A percentile compares a stretch with the other conserved stretches of the same genome.
These are phyloP conservation scores for Ganaspis brasiliensis DNA, from an alignment of 2,888 invertebrate species.

Conservation along the genomic window DNA sequence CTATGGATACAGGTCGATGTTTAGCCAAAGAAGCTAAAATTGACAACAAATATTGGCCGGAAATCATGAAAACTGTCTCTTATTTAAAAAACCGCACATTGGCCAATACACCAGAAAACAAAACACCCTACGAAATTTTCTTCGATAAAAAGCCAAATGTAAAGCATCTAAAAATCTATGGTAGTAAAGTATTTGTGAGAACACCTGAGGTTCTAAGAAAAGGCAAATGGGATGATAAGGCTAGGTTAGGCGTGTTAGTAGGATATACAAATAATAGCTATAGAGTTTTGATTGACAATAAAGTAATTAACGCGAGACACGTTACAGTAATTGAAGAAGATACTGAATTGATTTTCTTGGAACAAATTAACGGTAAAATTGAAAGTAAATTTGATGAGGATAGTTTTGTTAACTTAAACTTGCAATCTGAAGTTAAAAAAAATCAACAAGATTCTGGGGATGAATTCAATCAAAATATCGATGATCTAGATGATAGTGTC, in stretches of 20 bases:
- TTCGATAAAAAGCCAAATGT: slow-evolving; percentile 56
- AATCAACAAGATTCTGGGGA: too few species aligned
- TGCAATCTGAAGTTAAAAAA: too few species aligned
- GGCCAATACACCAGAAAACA: slow-evolving; percentile 56
- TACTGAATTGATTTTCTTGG: slow-evolving; percentile 44
- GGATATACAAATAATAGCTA: slow-evolving; percentile 55
- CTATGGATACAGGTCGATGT: slow-evolving; percentile 60
- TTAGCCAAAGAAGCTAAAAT: slow-evolving; percentile 57
- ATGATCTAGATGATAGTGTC: too few species aligned
- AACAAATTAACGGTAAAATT: neutral
- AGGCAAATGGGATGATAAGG: slow-evolving; percentile 51
- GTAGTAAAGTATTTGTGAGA: slow-evolving; percentile 60
- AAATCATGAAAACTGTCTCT: slow-evolving; percentile 54
- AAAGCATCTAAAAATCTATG: slow-evolving; percentile 56
- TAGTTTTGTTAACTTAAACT: too few species aligned
- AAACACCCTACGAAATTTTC: slow-evolving; percentile 59
- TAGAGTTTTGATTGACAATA: slow-evolving; percentile 49
- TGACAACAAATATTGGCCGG: slow-evolving; percentile 59
- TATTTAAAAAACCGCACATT: slow-evolving; percentile 14
- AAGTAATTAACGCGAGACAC: slow-evolving; percentile 50
- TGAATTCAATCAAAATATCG: too few species aligned
- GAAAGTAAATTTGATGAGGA: too few species aligned
- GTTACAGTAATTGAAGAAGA: slow-evolving; percentile 51
- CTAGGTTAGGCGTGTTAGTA: slow-evolving; percentile 53
- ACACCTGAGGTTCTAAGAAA: slow-evolving; percentile 55